Percentiles rank a stretch among this genome's conserved stretches.
phyloP scores from a whole-genome alignment of 2,888 invertebrate species.

The Petrophora chlorosata region DNA sequence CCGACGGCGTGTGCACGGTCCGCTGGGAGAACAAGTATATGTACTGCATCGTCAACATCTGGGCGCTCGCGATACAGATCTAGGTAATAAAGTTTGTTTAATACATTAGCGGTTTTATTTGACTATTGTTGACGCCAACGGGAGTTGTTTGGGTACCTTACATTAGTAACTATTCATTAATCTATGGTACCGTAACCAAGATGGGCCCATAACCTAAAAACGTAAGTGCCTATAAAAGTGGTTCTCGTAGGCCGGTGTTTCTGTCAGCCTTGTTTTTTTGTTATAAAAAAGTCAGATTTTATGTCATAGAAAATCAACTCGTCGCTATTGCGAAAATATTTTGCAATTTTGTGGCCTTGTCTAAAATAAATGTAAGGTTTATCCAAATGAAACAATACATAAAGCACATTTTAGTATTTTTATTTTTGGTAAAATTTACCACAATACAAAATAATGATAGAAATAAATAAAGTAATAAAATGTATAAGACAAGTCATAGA shows the following conservation, averaged over 20 bases:
- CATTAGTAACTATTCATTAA: too few species aligned
- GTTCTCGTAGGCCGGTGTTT: too few species aligned
- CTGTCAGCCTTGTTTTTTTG: too few species aligned
- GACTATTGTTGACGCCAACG: too few species aligned
- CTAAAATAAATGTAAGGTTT: not conserved
- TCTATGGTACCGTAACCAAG: too few species aligned
- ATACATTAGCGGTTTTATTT: slow-evolving; percentile 2
- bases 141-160: not conserved
- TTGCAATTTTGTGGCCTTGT: too few species aligned
- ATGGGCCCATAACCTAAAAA: too few species aligned
- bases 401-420: slow-evolving; percentile 84
- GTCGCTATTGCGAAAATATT: too few species aligned
- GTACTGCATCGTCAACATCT: slow-evolving; percentile 93
- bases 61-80: slow-evolving; percentile 86
- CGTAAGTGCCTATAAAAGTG: too few species aligned
- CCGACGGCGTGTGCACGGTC: slow-evolving; percentile 92
- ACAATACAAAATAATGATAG: slow-evolving; percentile 83
- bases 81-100: slow-evolving; percentile 37
- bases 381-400: slow-evolving; percentile 63
- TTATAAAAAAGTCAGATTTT: too few species aligned
- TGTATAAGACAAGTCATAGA: slow-evolving; percentile 83
- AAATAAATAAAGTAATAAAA: slow-evolving; percentile 84
- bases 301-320: too few species aligned
- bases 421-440: slow-evolving; percentile 84
- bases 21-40: slow-evolving; percentile 95